These are phyloP conservation scores for Heliconius melpomene DNA, from an alignment of 1,140 invertebrate genomes.

Conservation along the genomic window DNA sequence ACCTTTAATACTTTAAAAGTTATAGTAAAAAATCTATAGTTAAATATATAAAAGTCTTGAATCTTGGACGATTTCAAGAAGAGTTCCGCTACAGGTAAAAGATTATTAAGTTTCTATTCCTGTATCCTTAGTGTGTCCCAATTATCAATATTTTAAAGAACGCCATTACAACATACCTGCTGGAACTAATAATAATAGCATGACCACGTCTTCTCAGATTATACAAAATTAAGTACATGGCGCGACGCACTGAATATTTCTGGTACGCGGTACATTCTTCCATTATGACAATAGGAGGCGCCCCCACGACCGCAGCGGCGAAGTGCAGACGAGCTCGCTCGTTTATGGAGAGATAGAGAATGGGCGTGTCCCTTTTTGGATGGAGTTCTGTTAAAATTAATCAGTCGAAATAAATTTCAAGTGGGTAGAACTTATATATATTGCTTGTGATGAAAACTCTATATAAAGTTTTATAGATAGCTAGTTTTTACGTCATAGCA, in stretches of 20 bases:
- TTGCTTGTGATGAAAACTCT: no score
- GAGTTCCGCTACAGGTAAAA: no score
- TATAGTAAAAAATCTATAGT: no score
- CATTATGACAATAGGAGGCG: conserved; percentile 57
- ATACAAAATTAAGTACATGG: conserved; percentile 64
- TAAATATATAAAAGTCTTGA: no score
- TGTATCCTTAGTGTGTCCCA: no score
- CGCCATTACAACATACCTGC: conserved; percentile 44
- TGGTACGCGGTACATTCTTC: conserved; percentile 68
- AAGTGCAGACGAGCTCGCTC: conserved; percentile 57
- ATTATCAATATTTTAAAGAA: no score
- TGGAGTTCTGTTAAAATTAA: conserved; percentile 47
- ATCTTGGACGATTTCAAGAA: no score
- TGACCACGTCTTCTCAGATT: conserved; percentile 57
- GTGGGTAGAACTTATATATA: no score
- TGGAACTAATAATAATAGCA: conserved; percentile 54
- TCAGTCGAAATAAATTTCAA: not conserved
- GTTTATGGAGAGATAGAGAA: conserved; percentile 40
- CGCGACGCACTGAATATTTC: conserved; percentile 55
- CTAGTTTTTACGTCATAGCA: no score
- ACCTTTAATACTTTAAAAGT: no score
- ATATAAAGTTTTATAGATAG: no score
- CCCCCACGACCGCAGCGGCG: conserved; percentile 55
- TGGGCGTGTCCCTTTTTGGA: conserved; percentile 38
- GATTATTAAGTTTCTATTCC: no score